Percentiles rank a stretch among this genome's conserved stretches.
phyloP scores from a whole-genome alignment of 2,797 vertebrate genomes.

The Muscicapa striata region DNA sequence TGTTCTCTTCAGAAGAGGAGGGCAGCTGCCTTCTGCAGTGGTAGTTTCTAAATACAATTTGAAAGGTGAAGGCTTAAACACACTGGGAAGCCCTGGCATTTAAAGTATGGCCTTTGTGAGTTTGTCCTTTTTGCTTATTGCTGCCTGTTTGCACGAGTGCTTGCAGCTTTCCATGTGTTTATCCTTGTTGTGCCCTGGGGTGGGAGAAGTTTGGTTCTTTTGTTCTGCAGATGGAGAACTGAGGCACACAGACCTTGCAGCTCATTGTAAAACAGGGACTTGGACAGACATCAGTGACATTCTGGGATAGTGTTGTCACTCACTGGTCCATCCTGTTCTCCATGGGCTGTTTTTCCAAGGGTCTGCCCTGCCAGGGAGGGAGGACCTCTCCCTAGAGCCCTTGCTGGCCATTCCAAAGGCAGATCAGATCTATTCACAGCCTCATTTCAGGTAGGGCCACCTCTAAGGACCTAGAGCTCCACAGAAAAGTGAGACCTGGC shows the following conservation, averaged over 20 bases:
- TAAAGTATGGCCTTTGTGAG: neutral
- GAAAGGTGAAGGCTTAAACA: neutral
- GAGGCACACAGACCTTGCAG: neutral
- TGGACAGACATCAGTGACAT: neutral
- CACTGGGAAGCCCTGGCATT: neutral
- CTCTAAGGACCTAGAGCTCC: neutral
- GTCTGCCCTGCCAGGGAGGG: neutral
- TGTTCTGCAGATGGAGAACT: neutral
- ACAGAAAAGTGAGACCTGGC: neutral
- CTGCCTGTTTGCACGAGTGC: fast-evolving
- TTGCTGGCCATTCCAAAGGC: neutral
- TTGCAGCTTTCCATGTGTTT: neutral
- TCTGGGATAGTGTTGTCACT: neutral
- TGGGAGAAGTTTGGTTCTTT: neutral
- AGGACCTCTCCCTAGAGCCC: neutral
- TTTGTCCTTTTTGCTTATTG: neutral
- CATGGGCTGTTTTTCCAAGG: fast-evolving
- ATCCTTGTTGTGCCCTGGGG: neutral
- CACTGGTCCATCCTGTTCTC: neutral
- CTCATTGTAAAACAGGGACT: neutral
- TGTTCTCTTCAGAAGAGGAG: neutral
- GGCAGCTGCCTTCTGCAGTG: neutral
- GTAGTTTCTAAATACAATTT: neutral
- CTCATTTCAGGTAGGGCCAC: neutral
- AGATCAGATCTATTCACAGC: neutral